phyloP scores from a whole-genome alignment of 2,113 vertebrate genomes.

The Barnardius zonarius region DNA sequence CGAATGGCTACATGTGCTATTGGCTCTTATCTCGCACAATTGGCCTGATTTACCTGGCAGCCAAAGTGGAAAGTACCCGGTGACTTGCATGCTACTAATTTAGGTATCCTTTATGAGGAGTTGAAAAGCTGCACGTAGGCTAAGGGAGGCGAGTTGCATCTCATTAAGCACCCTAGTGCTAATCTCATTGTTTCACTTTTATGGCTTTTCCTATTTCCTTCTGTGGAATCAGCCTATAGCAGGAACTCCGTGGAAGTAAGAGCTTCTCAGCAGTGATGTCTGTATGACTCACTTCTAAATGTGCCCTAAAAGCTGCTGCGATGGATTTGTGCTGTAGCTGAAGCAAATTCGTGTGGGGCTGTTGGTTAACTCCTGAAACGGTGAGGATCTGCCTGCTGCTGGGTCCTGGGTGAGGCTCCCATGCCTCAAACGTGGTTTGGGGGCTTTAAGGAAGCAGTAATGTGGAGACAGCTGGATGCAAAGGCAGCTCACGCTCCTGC shows the following conservation, averaged over 20 bases:
- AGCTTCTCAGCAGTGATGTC: neutral
- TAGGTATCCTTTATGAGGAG: neutral
- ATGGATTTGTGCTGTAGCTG: neutral
- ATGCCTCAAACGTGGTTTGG: neutral
- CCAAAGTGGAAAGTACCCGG: neutral
- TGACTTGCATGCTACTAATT: neutral
- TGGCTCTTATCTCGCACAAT: neutral
- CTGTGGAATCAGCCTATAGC: neutral
- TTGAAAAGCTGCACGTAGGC: constrained; percentile 37
- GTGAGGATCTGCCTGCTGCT: fast-evolving
- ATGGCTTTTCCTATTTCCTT: constrained; percentile 18
- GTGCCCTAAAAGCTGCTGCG: neutral
- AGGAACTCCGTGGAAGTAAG: neutral
- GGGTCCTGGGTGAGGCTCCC: neutral
- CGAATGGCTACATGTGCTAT: neutral
- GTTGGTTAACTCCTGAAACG: neutral
- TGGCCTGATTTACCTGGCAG: neutral
- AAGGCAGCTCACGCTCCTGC: neutral
- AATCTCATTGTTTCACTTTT: neutral
- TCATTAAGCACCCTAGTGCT: neutral
- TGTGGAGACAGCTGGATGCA: neutral
- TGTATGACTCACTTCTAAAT: neutral
- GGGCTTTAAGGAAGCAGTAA: neutral
- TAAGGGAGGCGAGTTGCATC: neutral
- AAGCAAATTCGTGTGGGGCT: neutral